phyloP scores from a whole-genome alignment of 1,140 invertebrate species.

The Homarus americanus region DNA sequence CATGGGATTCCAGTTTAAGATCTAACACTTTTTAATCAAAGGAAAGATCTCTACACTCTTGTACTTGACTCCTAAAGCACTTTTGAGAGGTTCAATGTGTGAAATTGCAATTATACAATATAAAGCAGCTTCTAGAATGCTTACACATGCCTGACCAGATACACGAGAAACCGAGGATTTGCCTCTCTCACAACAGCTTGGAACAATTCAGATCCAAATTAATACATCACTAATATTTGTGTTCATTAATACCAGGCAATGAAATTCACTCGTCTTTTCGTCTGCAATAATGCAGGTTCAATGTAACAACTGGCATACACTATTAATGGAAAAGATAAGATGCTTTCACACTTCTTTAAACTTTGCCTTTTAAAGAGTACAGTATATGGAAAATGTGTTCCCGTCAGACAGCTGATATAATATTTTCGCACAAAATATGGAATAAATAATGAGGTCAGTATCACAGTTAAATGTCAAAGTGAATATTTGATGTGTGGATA shows the following conservation, averaged over 20 bases:
- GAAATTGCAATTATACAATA: conserved; percentile 58
- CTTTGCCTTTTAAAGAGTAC: conserved; percentile 23
- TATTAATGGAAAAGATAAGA: conserved; percentile 42
- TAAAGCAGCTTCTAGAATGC: conserved; percentile 62
- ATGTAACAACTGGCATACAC: background rate
- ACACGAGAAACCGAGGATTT: conserved; percentile 18
- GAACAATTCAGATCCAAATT: conserved; percentile 56
- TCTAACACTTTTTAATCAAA: conserved; percentile 58
- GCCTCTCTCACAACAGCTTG: conserved; percentile 21
- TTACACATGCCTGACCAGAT: conserved; percentile 51
- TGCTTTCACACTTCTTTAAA: conserved; percentile 36
- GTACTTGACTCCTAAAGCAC: conserved; percentile 72
- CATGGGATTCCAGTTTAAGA: conserved; percentile 66
- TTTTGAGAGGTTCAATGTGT: conserved; percentile 70
- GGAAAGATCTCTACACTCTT: conserved; percentile 68
- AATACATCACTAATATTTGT: conserved; percentile 45
- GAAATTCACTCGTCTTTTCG: background rate
- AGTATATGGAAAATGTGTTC: conserved; percentile 53
- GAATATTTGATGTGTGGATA: conserved; percentile 62
- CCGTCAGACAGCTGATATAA: conserved; percentile 65
- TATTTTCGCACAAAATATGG: conserved; percentile 73
- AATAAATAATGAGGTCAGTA: conserved; percentile 74
- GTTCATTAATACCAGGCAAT: conserved; percentile 25
- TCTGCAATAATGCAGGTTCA: conserved; percentile 32
- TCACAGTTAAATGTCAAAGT: conserved; percentile 73